These are phyloP conservation scores for Peromyscus californicus DNA, from an alignment of 2,113 vertebrate species.

Conservation along the genomic window DNA sequence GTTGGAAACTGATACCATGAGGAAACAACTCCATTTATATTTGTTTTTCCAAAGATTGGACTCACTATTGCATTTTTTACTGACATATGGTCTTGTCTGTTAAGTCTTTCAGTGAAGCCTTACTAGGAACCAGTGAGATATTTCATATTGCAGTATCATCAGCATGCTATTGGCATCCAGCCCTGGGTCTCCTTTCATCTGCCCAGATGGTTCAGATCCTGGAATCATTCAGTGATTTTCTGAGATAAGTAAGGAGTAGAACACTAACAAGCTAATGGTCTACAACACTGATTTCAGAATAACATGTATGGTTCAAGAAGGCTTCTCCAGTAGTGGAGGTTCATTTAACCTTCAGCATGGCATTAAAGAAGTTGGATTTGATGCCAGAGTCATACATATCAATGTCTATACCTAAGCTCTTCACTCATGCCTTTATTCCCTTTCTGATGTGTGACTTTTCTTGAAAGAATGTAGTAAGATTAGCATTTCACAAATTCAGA, in stretches of 20 bases:
- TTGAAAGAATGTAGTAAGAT: slow-evolving; percentile 39
- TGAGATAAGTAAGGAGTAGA: slow-evolving; percentile 57
- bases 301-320: background rate
- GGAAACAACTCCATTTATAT: slow-evolving; percentile 61
- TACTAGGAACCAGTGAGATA: slow-evolving; percentile 66
- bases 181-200: slow-evolving; percentile 66
- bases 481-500: slow-evolving; percentile 8
- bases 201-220: slow-evolving; percentile 69
- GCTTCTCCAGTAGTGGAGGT: background rate
- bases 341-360: slow-evolving; percentile 18
- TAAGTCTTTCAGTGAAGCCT: slow-evolving; percentile 76
- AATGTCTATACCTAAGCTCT: background rate
- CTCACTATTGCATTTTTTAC: slow-evolving; percentile 30
- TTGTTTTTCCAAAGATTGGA: slow-evolving; percentile 55
- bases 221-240: slow-evolving; percentile 55
- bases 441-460: background rate
- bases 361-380: background rate
- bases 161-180: slow-evolving; percentile 63
- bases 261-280: slow-evolving; percentile 46
- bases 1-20: slow-evolving; percentile 62
- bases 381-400: background rate
- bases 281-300: slow-evolving; percentile 38
- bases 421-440: background rate
- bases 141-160: slow-evolving; percentile 66
- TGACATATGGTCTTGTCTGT: slow-evolving; percentile 78